Evolutionary conservation across 2,113 vertebrate genomes (phyloP).

Genomic region (Fulmarus glacialis): DNA sequence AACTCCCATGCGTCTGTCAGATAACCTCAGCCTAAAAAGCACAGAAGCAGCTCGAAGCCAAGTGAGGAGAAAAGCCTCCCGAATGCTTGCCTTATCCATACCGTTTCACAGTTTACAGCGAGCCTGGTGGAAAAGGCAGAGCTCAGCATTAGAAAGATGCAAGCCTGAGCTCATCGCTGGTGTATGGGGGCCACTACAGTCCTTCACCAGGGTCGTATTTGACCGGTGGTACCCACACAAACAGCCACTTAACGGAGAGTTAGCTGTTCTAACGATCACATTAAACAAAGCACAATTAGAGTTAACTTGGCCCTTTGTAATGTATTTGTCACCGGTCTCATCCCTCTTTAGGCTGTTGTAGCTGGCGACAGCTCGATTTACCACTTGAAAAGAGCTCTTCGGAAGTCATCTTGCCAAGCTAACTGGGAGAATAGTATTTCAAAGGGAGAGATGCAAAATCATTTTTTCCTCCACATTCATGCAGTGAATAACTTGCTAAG

Average conservation of each 20-base stretch:
- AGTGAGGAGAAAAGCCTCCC: not conserved
- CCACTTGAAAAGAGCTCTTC: not conserved
- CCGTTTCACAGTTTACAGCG: not conserved
- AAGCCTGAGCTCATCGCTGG: not conserved
- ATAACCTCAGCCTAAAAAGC: not conserved
- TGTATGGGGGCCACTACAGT: not conserved
- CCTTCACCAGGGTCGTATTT: not conserved
- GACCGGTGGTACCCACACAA: not conserved
- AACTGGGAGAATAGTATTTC: not conserved
- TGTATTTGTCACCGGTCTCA: not conserved
- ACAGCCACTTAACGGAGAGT: not conserved
- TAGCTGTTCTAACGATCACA: not conserved
- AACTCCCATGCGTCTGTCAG: not conserved
- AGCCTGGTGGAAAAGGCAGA: not conserved
- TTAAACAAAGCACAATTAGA: not conserved
- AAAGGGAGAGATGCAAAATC: not conserved
- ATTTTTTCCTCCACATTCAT: not conserved
- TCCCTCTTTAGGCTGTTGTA: not conserved
- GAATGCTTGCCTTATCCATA: not conserved
- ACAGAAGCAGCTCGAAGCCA: rapidly evolving
- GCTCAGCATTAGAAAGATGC: not conserved
- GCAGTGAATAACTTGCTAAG: not conserved
- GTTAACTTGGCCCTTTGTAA: not conserved
- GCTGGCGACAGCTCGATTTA: not conserved
- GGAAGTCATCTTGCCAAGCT: not conserved